Evolutionary conservation across 2,113 vertebrate species (phyloP), one percentile per base, ranked within the genome.

Genomic region (Pseudolaguvia tuberculata): DNA sequence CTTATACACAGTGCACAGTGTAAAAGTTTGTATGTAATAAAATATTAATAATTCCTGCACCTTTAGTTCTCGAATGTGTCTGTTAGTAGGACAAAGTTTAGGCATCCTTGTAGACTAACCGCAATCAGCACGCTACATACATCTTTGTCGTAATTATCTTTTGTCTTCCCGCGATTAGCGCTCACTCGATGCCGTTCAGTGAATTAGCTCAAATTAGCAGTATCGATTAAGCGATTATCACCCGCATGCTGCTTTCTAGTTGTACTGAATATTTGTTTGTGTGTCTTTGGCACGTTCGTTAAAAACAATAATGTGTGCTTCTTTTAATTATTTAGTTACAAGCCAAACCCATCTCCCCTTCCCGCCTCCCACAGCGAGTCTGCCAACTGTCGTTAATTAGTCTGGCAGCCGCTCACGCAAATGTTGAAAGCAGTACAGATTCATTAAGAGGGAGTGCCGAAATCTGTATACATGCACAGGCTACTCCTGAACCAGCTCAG

Each of bases 311-410:
- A 83, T 79, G 29, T 63, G 76, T 79, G 71, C 76, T 78, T 29
- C 79, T 84, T 86, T 81, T 79, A 87, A 88, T 88, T 86, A 87
- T 87, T 89, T 81, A 87, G 87, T 85, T 81, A 85, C 80, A 70
- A n/a, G 68, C 70, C 61, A 17, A 47, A 17, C 55, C 23, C 1
- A 3, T 76, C 45, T 29, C 21, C 17, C 21, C 77, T 79, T 52
- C 71, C 79, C 27, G 18, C 51, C 31, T 56, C 21, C 53, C 52
- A 58, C 73, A 56, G 50, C 51, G 57, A 51, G 63, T 78, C 75
- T 86, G 69, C 81, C 73, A 65, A 69, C 73, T 73, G 79, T 66
- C 72, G 76, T 85, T 90, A 91, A 91, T 91, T 89, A 89, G 83
- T 81, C 51, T 53, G 78, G 69, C 79, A 80, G 70, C 70, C 55